phyloP scores from a whole-genome alignment of 1,140 invertebrate species.

The Cephus cinctus region DNA sequence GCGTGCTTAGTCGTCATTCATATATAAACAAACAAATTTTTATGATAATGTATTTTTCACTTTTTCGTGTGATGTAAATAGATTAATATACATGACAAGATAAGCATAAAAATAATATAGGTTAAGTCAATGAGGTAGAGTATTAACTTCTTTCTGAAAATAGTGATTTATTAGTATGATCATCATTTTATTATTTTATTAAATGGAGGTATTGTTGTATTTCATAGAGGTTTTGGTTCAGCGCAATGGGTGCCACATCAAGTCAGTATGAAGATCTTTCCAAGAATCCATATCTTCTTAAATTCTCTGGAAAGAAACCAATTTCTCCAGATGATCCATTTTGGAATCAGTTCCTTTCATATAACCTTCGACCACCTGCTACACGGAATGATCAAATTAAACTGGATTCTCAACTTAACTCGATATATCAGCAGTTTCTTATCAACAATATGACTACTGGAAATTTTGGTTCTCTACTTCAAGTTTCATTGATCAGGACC shows the following conservation, averaged over 20 bases:
- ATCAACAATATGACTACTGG: constrained; percentile 81
- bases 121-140: no score
- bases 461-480: constrained; percentile 83
- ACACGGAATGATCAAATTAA: constrained; percentile 66
- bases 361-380: constrained; percentile 78
- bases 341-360: constrained; percentile 92
- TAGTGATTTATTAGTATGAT: no score
- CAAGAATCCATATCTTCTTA: constrained; percentile 76
- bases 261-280: constrained; percentile 80
- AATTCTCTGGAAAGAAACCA: constrained; percentile 74
- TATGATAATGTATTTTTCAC: no score
- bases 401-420: constrained; percentile 75
- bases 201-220: no score
- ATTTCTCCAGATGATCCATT: constrained; percentile 88
- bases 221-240: no score
- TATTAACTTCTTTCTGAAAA: no score
- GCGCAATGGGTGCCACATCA: constrained; percentile 79
- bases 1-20: no score
- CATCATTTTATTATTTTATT: no score
- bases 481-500: constrained; percentile 78
- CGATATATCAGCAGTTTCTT: constrained; percentile 70
- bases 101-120: no score
- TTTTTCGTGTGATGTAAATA: no score
- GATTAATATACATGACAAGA: no score
- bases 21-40: no score